phyloP scores from a whole-genome alignment of 2,888 invertebrate genomes.

The Tipula confusa region DNA sequence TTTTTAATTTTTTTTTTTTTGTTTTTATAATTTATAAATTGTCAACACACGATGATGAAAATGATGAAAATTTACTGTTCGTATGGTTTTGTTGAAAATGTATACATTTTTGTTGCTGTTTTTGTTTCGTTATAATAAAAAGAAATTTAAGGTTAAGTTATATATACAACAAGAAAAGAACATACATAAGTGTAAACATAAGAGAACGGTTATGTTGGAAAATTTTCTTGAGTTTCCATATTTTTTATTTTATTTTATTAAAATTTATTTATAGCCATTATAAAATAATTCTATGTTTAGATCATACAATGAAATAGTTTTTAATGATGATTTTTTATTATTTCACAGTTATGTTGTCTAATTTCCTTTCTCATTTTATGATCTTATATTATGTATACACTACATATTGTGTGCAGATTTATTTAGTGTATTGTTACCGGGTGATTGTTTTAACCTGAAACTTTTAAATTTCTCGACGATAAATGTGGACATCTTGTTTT shows the following conservation, averaged over 20 bases:
- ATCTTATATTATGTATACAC: no score
- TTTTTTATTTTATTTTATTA: not conserved
- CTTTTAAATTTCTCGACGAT: no score
- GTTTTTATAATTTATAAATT: not conserved
- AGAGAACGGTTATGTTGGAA: not conserved
- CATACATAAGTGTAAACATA: not conserved
- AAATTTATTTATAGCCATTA: conserved; percentile 16
- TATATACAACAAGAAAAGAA: not conserved
- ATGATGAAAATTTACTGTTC: not conserved
- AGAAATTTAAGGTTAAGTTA: not conserved
- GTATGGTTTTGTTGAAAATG: no score
- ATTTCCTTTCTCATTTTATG: not conserved
- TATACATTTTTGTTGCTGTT: not conserved
- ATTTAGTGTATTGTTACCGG: no score
- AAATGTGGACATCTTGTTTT: no score
- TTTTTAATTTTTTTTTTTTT: not conserved
- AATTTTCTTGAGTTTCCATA: not conserved
- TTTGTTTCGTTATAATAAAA: not conserved
- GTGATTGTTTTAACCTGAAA: no score
- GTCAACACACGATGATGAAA: not conserved
- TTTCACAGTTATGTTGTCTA: not conserved
- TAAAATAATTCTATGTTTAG: not conserved
- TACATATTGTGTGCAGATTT: no score
- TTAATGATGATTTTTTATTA: conserved; percentile 3
- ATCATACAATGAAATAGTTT: conserved; percentile 8